These are phyloP conservation scores for Lethenteron reissneri DNA, from an alignment of 2,113 vertebrate genomes.

Conservation along the genomic window DNA sequence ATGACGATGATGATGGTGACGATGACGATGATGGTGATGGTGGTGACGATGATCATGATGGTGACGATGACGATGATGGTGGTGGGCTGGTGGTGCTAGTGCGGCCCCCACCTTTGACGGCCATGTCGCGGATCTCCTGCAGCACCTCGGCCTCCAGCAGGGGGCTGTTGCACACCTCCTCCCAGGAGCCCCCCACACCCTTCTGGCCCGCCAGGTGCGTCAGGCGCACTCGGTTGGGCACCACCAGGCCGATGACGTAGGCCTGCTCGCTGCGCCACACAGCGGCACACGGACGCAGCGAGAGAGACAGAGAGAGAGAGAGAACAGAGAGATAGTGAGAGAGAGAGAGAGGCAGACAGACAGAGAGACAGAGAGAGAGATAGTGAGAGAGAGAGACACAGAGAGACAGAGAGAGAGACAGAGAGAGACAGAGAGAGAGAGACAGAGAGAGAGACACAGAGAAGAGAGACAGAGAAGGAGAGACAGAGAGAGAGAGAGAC, in stretches of 20 bases:
- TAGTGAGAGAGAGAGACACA: too few species aligned
- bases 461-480: too few species aligned
- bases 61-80: neutral
- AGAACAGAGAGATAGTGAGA: neutral
- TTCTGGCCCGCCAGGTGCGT: slow-evolving; percentile 42
- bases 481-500: too few species aligned
- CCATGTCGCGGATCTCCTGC: slow-evolving; percentile 46
- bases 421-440: too few species aligned
- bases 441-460: too few species aligned
- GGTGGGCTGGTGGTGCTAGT: neutral
- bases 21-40: too few species aligned
- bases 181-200: slow-evolving; percentile 36
- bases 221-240: slow-evolving; percentile 83
- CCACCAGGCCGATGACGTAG: slow-evolving; percentile 75
- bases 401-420: too few species aligned
- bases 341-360: neutral
- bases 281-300: neutral
- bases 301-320: neutral
- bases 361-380: neutral
- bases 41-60: too few species aligned
- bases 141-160: slow-evolving; percentile 65
- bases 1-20: too few species aligned
- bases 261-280: slow-evolving; percentile 48
- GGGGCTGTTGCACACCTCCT: slow-evolving; percentile 52
- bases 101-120: slow-evolving; percentile 30